A percentile compares a stretch with the other conserved stretches of the same genome.
These are phyloP conservation scores for Poeciliopsis infans DNA, from an alignment of 2,797 vertebrate genomes.

Conservation along the genomic window DNA sequence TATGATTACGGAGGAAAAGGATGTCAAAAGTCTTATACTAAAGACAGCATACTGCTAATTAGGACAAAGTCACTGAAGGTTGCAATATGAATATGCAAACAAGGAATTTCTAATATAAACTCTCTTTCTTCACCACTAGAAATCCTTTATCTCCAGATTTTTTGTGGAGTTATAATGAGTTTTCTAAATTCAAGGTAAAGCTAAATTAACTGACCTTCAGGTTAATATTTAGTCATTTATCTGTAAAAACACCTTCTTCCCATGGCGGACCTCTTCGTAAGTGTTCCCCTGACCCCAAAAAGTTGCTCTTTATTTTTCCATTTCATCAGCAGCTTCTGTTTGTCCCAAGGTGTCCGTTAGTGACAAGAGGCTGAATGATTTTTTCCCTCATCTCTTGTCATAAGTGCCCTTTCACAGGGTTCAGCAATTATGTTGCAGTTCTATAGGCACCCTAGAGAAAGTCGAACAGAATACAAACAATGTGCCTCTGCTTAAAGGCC, in stretches of 20 bases:
- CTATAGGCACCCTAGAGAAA: slow-evolving; percentile 4
- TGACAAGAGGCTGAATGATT: slow-evolving; percentile 20
- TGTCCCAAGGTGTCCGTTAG: slow-evolving; percentile 9
- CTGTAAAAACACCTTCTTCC: neutral
- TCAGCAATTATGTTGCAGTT: slow-evolving; percentile 6
- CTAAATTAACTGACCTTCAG: slow-evolving; percentile 16
- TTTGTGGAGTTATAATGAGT: slow-evolving; percentile 19
- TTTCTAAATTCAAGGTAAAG: slow-evolving; percentile 23
- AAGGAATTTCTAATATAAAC: neutral
- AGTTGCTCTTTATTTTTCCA: slow-evolving; percentile 9
- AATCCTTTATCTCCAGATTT: slow-evolving; percentile 13
- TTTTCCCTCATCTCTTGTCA: slow-evolving; percentile 16
- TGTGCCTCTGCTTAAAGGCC: slow-evolving; percentile 28
- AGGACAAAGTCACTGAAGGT: neutral
- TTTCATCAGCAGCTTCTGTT: slow-evolving; percentile 10
- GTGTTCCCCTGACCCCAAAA: slow-evolving; percentile 6
- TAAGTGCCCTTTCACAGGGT: slow-evolving; percentile 12
- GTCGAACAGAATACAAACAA: slow-evolving; percentile 14
- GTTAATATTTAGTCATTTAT: slow-evolving; percentile 26
- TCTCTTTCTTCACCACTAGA: slow-evolving; percentile 4
- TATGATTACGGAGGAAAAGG: neutral
- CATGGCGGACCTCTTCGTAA: slow-evolving; percentile 11
- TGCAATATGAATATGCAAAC: neutral
- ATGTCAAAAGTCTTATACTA: neutral
- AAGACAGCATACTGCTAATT: neutral